Evolutionary conservation across 2,113 vertebrate genomes (phyloP).

Genomic region (Steatornis caripensis): DNA sequence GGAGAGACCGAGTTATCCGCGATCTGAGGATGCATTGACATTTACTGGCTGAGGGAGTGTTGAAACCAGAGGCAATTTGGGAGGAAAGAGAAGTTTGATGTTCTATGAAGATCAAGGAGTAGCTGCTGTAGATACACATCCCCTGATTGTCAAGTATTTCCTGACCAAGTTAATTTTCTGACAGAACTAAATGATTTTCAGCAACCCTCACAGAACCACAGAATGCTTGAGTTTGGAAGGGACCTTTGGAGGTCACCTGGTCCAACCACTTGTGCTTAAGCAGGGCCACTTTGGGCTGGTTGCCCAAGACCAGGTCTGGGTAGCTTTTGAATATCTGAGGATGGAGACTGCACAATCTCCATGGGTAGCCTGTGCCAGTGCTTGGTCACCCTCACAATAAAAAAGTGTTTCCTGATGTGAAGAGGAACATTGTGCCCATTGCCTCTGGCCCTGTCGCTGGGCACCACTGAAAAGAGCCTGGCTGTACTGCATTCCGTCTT

Average conservation of each 20-base stretch:
- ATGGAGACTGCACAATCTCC: not conserved
- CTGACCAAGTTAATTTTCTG: not conserved
- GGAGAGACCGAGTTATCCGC: not conserved
- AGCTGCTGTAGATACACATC: not conserved
- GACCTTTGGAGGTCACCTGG: not conserved
- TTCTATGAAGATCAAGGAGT: not conserved
- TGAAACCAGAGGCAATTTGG: not conserved
- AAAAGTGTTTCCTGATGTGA: not conserved
- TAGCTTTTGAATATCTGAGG: not conserved
- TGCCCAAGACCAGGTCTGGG: not conserved
- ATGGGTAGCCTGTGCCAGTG: not conserved
- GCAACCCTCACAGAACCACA: not conserved
- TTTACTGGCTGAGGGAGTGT: not conserved
- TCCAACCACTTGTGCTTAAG: not conserved
- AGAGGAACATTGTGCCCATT: not conserved
- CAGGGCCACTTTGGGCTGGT: not conserved
- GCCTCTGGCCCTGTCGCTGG: not conserved
- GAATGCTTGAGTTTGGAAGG: not conserved
- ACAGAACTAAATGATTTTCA: not conserved
- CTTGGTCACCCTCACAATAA: not conserved
- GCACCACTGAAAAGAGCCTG: not conserved
- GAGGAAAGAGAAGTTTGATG: not conserved
- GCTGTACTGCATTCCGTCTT: not conserved
- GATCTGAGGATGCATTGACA: not conserved
- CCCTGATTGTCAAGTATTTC: not conserved